These are phyloP conservation scores for Pseudoips prasinana DNA, from an alignment of 2,888 invertebrate species.

Conservation along the genomic window DNA sequence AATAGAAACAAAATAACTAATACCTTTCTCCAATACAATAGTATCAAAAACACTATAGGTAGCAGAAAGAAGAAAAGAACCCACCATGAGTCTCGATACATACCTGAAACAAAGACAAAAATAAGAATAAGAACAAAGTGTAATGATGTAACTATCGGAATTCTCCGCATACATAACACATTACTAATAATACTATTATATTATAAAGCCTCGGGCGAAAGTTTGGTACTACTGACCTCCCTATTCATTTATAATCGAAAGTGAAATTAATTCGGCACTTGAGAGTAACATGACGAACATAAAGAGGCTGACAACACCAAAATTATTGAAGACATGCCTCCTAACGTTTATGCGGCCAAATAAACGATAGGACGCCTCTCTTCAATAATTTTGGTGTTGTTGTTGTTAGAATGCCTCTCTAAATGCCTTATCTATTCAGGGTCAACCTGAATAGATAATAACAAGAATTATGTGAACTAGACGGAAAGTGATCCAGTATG, in stretches of 20 bases:
- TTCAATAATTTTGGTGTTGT: too few species aligned
- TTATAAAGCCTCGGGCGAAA: conserved; percentile 62
- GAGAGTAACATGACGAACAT: too few species aligned
- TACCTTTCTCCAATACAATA: conserved; percentile 4
- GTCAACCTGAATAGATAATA: too few species aligned
- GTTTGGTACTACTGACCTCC: conserved; percentile 64
- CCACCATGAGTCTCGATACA: conserved; percentile 27
- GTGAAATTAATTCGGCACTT: too few species aligned
- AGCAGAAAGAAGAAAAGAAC: conserved; percentile 10
- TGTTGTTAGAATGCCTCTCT: too few species aligned
- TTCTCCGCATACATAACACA: conserved; percentile 46
- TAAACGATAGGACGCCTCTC: too few species aligned
- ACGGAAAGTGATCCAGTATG: too few species aligned
- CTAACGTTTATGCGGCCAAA: too few species aligned
- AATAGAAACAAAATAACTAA: conserved; percentile 1
- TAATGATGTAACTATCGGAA: conserved; percentile 48
- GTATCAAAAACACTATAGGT: background rate
- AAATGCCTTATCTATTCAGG: too few species aligned
- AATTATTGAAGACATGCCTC: too few species aligned
- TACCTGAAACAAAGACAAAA: conserved; percentile 55
- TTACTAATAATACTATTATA: conserved; percentile 51
- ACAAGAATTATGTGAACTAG: too few species aligned
- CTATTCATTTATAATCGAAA: conserved; percentile 75
- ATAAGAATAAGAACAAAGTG: conserved; percentile 27
- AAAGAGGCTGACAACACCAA: too few species aligned